A percentile compares a stretch with the other conserved stretches of the same genome.
These are phyloP conservation scores for Coenobita brevimanus DNA, from an alignment of 1,140 invertebrate species.

Conservation along the genomic window DNA sequence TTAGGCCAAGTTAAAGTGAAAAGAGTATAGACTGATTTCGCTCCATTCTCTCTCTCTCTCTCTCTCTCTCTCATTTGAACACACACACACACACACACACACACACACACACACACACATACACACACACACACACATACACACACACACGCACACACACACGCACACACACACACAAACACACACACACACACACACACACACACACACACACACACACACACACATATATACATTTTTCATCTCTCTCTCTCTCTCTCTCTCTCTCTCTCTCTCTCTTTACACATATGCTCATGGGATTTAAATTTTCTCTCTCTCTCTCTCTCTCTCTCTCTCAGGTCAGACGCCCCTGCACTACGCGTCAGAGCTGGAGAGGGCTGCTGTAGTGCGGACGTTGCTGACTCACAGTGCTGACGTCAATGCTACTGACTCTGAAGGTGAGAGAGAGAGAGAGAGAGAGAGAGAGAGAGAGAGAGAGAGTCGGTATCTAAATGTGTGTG, in stretches of 20 bases:
- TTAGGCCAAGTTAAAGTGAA: too few relatives aligned
- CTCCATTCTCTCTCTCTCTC: too few relatives aligned
- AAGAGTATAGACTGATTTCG: too few relatives aligned
- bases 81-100: neutral
- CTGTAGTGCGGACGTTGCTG: conserved; percentile 75
- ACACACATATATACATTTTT: neutral
- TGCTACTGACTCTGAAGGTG: conserved; percentile 75
- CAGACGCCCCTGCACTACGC: conserved; percentile 77
- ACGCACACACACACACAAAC: neutral
- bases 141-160: neutral
- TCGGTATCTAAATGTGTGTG: too few relatives aligned
- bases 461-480: too few relatives aligned
- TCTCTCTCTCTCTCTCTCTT: neutral
- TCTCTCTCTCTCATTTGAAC: too few relatives aligned
- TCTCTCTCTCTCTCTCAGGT: neutral
- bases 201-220: neutral
- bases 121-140: neutral
- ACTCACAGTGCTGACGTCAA: conserved; percentile 77
- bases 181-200: neutral
- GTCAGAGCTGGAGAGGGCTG: conserved; percentile 77
- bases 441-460: too few relatives aligned
- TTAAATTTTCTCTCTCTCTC: neutral
- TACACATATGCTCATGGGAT: neutral
- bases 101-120: neutral
- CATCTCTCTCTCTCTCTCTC: neutral